Evolutionary conservation across 1,140 invertebrate species (phyloP), one percentile per base, ranked within the genome.

Genomic region (Listronotus bonariensis): DNA sequence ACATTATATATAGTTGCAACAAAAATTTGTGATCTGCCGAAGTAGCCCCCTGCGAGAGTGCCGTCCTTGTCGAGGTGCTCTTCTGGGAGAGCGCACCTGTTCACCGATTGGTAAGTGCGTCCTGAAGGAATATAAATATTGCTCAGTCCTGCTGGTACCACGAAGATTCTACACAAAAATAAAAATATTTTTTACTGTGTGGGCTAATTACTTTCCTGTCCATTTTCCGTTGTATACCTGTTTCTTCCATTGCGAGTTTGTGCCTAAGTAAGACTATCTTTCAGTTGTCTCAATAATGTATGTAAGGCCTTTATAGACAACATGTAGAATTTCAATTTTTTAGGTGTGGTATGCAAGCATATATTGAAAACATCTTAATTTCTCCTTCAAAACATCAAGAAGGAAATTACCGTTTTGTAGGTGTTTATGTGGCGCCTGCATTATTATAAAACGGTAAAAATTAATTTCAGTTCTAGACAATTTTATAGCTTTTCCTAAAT

Each of bases 291-390:
- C 45, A 48, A 48, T 48, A 48, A 48, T 48, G 45, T 9, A 15
- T 48, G n/a, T 18, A 18, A 48, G 20, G 45, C 20, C 45, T 48
- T 48, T 15, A 10, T 18, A 10, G 20, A 15, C 9, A 51, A n/a
- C 48, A 32, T 51, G 48, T 51, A 51, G 20, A 51, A 26, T 51
- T 9, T 20, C 20, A 11, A 51, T 51, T 51, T 51, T 51, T 51
- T 26, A 51, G 48, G 48, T 32, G 48, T 51, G 48, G 48, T 32
- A 26, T 32, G 15, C 12, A 17, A 9, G 15, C 15, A 18, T 31
- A 51, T 51, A 26, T 26, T 12, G 17, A 32, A 51, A 26, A 51
- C 48, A 32, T 51, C 48, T 51, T 51, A 51, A 51, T 51, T 51
- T 51, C 17, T 51, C 11, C 14, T 51, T 20, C 6, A 14, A 26